A percentile compares a stretch with the other conserved stretches of the same genome.
These are phyloP conservation scores for Noctua janthe DNA, from an alignment of 2,888 invertebrate genomes.

Conservation along the genomic window DNA sequence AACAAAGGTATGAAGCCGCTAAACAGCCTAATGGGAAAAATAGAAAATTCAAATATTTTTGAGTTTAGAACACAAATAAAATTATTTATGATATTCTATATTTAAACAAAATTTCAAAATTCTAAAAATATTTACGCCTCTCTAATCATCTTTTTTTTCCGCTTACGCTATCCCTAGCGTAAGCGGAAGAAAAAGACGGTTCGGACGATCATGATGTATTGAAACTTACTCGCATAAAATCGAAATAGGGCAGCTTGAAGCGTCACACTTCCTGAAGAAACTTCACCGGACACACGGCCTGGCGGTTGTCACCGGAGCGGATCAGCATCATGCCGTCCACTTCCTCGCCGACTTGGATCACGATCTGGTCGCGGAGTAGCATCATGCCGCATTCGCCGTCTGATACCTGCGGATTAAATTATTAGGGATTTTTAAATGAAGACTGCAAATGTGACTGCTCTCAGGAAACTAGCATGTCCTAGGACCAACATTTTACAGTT, in stretches of 20 bases:
- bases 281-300: slow-evolving; percentile 98
- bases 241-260: slow-evolving; percentile 85
- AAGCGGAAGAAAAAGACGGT: no score
- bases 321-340: slow-evolving; percentile 98
- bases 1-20: no score
- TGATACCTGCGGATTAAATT: slow-evolving; percentile 92
- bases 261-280: slow-evolving; percentile 98
- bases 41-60: no score
- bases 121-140: no score
- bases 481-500: no score
- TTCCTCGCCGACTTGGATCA: slow-evolving; percentile 97
- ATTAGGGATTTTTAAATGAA: background rate
- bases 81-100: no score
- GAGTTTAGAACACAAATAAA: no score
- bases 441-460: background rate
- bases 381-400: slow-evolving; percentile 96
- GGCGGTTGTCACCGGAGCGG: slow-evolving; percentile 97
- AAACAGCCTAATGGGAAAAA: no score
- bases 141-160: no score
- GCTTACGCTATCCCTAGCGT: no score
- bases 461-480: no score
- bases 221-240: slow-evolving; percentile 79
- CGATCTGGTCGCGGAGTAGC: slow-evolving; percentile 97
- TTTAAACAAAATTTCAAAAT: no score
- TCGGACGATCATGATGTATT: background rate